Conservation (phyloP, 2,888 invertebrate genomes). For the Sminthurinus aureus region DNA sequence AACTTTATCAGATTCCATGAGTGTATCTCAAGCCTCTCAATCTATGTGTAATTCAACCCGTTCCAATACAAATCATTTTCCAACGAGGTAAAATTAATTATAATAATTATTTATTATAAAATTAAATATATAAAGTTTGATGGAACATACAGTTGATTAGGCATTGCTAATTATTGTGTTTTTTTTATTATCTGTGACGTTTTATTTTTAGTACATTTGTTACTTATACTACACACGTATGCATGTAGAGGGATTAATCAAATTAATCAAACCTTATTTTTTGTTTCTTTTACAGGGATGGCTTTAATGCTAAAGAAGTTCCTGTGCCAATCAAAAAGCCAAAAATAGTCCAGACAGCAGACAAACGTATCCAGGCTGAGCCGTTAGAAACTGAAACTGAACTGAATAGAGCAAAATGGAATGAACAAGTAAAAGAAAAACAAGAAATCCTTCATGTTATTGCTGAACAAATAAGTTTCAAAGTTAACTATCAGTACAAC, state of each 20-base stretch:
- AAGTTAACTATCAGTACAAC: neutral
- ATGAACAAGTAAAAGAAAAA: neutral
- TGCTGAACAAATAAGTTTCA: slow-evolving; percentile 3
- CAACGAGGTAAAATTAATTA: too few species aligned
- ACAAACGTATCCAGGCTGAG: slow-evolving; percentile 10
- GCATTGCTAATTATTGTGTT: too few species aligned
- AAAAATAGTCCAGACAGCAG: neutral
- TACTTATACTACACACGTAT: neutral
- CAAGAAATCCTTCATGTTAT: neutral
- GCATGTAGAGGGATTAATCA: too few species aligned
- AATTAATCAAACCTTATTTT: neutral
- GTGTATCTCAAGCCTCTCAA: neutral
- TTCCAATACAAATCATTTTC: neutral
- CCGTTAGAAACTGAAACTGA: slow-evolving; percentile 17
- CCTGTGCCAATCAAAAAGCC: neutral
- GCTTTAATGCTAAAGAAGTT: neutral
- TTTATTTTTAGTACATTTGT: too few species aligned
- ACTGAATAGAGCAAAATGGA: neutral
- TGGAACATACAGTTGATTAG: too few species aligned
- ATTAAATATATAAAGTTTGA: too few species aligned
- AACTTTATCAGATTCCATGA: too few species aligned
- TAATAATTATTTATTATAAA: too few species aligned
- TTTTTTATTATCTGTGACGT: too few species aligned
- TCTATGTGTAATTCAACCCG: neutral
- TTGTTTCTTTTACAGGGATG: neutral